These are phyloP conservation scores for Typhlomys cinereus DNA, from an alignment of 2,113 vertebrate genomes.

Conservation along the genomic window DNA sequence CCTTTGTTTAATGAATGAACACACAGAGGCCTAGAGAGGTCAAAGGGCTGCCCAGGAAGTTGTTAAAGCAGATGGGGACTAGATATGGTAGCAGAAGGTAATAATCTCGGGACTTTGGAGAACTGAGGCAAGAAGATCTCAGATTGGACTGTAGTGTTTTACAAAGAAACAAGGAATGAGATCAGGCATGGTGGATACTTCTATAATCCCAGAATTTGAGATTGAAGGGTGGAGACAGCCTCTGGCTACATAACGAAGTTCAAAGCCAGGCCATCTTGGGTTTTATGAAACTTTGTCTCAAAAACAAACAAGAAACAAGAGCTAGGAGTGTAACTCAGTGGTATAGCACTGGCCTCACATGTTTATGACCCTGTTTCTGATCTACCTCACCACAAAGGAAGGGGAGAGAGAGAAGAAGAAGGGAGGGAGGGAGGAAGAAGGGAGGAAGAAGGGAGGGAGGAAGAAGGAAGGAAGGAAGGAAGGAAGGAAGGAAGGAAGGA, in stretches of 20 bases:
- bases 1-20: slow-evolving; percentile 16
- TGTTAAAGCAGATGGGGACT: not conserved
- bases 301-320: no score
- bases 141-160: not conserved
- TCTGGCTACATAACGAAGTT: no score
- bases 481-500: no score
- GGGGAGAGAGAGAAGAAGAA: not conserved
- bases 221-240: not conserved
- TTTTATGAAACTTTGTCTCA: no score
- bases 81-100: not conserved
- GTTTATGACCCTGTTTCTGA: no score
- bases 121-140: not conserved
- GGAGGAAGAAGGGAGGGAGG: no score
- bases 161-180: not conserved
- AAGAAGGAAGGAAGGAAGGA: no score
- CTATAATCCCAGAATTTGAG: not conserved
- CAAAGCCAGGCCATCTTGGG: no score
- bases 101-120: not conserved
- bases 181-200: not conserved
- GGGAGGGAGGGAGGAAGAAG: no score
- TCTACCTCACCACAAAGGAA: not conserved
- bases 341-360: no score
- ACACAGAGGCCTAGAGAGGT: slow-evolving; percentile 5
- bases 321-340: no score
- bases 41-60: not conserved